Base-by-base conservation (phyloP, 2,888 invertebrate species). In the Cylindroiulus punctatus region DNA sequence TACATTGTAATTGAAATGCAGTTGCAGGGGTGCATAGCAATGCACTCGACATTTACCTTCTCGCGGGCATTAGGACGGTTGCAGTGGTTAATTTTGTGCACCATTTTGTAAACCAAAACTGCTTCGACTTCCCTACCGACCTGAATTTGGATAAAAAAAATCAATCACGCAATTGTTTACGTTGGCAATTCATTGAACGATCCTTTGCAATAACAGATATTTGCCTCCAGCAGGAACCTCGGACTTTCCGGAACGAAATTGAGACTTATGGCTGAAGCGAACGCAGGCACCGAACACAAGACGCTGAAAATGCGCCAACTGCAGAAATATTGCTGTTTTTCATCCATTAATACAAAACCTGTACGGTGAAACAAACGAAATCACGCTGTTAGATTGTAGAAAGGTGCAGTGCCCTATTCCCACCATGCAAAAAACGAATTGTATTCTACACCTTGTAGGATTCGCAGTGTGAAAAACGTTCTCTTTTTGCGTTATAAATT, bases 81-180 rank as follows among this genome's bases (percentile, higher is more conserved):
- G 14, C 88, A 86, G 57, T 88, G 88, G 85, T 89, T 89, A 88
- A 87, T 88, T 87, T 88, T 88, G 88, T 88, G 88, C 76, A 89
- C 88, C 83, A 86, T 86, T 81, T 88, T 87, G 89, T 95, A 95
- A 0, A 95, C 94, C 89, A 93, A 93, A 92, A 95, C 93, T 5
- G 95, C 95, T 90, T 95, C 95, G 0, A 95, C 95, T 88, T 95
- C 95, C 87, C 95, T 91, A 0, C 95, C 95, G 1, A 94, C 94
- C 88, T 95, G 94, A 26, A 76, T 0, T 30, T 76, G 12, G 30
- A 17, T 1, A 95, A 92, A 0, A 95, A 65, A 47, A 19, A n/a
- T 8, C 86, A 52, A 47, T 5, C 36, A 36, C 36, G 36, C 36
- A 36, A 36, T 36, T 36, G 19, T 57, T 22, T 65, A 14, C 32